phyloP scores from a whole-genome alignment of 2,888 invertebrate genomes.

The Agrotis segetum region DNA sequence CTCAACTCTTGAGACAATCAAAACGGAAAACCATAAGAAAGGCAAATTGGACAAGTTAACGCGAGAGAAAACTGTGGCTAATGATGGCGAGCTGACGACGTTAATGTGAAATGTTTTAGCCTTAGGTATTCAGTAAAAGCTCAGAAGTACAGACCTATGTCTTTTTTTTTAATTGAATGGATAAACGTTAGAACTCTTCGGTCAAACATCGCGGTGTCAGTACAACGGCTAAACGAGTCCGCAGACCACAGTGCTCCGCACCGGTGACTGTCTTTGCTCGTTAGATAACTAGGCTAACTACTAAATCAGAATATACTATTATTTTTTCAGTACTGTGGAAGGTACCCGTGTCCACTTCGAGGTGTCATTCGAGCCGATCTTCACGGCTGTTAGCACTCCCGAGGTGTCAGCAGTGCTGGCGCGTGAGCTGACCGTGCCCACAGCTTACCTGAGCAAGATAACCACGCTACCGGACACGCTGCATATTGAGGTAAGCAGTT shows the following conservation, averaged over 20 bases:
- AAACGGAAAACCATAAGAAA: constrained; percentile 36
- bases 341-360: constrained; percentile 96
- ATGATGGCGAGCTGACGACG: constrained; percentile 13
- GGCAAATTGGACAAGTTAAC: constrained; percentile 19
- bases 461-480: constrained; percentile 81
- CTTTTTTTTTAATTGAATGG: not conserved
- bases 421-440: constrained; percentile 91
- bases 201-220: not conserved
- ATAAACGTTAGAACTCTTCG: not conserved
- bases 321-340: constrained; percentile 80
- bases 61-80: constrained; percentile 36
- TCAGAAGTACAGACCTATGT: too few species aligned
- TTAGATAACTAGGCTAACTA: constrained; percentile 33
- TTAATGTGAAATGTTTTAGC: constrained; percentile 9
- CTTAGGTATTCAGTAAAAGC: constrained; percentile 16
- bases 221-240: not conserved
- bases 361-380: constrained; percentile 95
- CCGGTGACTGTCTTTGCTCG: constrained; percentile 4
- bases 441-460: constrained; percentile 79
- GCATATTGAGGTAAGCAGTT: constrained; percentile 81
- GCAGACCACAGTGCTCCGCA: constrained; percentile 20
- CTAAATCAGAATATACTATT: constrained; percentile 13
- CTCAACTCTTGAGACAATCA: constrained; percentile 30
- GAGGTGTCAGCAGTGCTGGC: constrained; percentile 93
- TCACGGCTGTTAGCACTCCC: constrained; percentile 92